Conservation (phyloP, 2,888 invertebrate species). For the Andrena hattorfiana region DNA sequence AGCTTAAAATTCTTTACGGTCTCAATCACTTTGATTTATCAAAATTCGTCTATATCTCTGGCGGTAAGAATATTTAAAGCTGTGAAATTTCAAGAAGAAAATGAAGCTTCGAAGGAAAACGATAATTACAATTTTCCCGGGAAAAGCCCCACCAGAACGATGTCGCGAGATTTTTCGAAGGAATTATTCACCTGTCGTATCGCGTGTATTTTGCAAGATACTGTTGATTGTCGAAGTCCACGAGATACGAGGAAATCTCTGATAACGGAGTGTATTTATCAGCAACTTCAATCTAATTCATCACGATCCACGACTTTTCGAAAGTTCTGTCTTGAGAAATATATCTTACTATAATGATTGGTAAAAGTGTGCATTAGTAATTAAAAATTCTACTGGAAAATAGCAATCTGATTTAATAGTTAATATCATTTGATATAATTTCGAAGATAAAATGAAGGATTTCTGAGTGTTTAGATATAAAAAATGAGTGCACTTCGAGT, state of each 20-base stretch:
- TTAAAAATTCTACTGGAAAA: too few species aligned
- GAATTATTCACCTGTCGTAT: slow-evolving; percentile 17
- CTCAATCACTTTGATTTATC: not conserved
- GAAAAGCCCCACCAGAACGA: not conserved
- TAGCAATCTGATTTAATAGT: too few species aligned
- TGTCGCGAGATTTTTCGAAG: not conserved
- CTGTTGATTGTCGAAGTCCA: slow-evolving; percentile 5
- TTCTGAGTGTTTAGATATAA: too few species aligned
- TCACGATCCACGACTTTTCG: too few species aligned
- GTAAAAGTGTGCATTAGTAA: too few species aligned
- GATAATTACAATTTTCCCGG: not conserved
- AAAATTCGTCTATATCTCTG: not conserved
- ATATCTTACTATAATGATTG: too few species aligned
- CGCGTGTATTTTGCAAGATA: not conserved
- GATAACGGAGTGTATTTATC: slow-evolving; percentile 35
- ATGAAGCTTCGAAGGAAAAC: not conserved
- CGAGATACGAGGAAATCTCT: slow-evolving; percentile 13
- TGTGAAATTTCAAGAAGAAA: not conserved
- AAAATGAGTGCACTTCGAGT: too few species aligned
- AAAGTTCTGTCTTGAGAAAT: too few species aligned
- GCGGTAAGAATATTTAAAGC: too few species aligned
- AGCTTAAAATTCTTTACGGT: too few species aligned
- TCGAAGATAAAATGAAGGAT: too few species aligned
- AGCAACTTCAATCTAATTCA: slow-evolving; percentile 6
- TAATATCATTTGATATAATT: too few species aligned